Conservation (phyloP, 2,113 vertebrate species). For the Syrrhaptes paradoxus region DNA sequence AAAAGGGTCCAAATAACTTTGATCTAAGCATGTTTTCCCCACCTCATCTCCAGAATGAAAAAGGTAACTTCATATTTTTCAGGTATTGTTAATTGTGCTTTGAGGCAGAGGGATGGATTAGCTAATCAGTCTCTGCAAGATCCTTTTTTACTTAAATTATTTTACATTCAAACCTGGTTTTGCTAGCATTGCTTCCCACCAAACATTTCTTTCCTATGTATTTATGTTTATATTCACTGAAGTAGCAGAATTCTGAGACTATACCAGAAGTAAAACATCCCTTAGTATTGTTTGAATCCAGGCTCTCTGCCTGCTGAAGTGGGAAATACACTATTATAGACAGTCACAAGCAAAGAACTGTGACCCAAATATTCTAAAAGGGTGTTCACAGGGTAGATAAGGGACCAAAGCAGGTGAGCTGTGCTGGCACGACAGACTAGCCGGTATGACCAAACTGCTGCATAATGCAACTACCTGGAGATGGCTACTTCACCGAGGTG, state of each 20-base stretch:
- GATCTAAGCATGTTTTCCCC: not conserved
- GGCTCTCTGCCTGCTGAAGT: not conserved
- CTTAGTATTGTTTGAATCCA: not conserved
- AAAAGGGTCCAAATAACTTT: not conserved
- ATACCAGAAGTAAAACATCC: not conserved
- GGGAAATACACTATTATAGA: not conserved
- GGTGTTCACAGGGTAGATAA: not conserved
- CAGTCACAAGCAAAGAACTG: not conserved
- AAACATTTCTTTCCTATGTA: not conserved
- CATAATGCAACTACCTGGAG: rapidly evolving
- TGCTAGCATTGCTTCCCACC: not conserved
- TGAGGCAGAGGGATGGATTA: not conserved
- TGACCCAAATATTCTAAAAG: not conserved
- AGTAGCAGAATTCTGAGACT: not conserved
- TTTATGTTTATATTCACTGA: not conserved
- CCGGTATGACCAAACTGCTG: not conserved
- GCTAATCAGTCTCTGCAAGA: not conserved
- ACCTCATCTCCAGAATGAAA: not conserved
- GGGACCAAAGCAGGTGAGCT: not conserved
- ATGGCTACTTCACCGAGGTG: not conserved
- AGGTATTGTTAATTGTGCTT: not conserved
- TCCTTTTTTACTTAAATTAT: not conserved
- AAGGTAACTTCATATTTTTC: not conserved
- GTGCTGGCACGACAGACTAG: not conserved
- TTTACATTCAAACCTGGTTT: not conserved